Conservation (phyloP, 2,113 vertebrate species). For the Neolamprologus brichardi region DNA sequence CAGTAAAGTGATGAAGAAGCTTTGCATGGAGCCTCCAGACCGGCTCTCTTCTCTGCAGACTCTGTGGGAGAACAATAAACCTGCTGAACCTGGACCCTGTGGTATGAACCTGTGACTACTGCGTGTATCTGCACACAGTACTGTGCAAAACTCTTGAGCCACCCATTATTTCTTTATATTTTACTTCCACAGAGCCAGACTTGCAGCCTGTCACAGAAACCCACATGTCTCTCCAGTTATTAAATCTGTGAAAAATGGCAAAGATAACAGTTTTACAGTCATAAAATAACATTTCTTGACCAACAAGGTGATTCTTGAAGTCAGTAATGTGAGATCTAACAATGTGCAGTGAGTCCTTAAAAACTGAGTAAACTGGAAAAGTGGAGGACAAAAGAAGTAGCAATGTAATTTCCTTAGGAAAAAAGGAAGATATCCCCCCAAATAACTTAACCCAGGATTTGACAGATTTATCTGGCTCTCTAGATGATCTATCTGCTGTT, state of each 20-base stretch:
- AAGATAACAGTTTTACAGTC: background rate
- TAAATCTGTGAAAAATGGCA: background rate
- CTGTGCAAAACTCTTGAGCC: accelerated
- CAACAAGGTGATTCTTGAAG: background rate
- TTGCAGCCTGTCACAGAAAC: background rate
- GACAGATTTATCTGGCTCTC: background rate
- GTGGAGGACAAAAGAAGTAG: background rate
- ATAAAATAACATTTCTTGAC: background rate
- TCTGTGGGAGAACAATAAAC: slow-evolving; percentile 88
- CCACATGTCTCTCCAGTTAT: background rate
- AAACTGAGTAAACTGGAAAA: background rate
- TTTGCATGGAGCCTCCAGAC: slow-evolving; percentile 88
- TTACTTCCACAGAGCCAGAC: background rate
- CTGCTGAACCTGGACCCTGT: slow-evolving; percentile 89
- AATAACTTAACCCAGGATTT: background rate
- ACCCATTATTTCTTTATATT: background rate
- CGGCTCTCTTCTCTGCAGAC: slow-evolving; percentile 81
- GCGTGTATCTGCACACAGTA: accelerated
- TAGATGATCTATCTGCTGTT: background rate
- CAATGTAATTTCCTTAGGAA: background rate
- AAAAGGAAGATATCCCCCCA: background rate
- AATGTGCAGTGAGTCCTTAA: accelerated
- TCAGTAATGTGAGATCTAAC: background rate
- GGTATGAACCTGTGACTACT: slow-evolving; percentile 69
- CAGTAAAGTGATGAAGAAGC: slow-evolving; percentile 93